These are phyloP conservation scores for Alca torda DNA, from an alignment of 2,797 vertebrate genomes.

Conservation along the genomic window DNA sequence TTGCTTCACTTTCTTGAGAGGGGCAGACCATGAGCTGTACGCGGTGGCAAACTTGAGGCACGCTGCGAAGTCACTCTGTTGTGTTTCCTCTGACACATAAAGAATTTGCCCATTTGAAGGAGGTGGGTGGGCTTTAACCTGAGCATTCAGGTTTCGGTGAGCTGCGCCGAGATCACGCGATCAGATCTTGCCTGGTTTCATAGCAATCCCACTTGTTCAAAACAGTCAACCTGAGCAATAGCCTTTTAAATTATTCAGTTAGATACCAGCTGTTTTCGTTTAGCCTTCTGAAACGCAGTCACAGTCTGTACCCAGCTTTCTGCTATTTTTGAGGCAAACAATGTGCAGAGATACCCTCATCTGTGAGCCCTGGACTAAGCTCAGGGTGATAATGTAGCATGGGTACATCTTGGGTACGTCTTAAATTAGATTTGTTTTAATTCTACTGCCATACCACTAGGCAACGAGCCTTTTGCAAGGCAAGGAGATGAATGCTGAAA, in stretches of 20 bases:
- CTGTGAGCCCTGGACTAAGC: background rate
- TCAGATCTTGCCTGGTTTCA: background rate
- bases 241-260: background rate
- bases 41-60: background rate
- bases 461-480: background rate
- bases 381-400: background rate
- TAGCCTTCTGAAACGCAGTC: background rate
- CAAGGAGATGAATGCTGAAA: background rate
- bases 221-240: background rate
- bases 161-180: background rate
- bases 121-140: background rate
- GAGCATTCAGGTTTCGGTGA: background rate
- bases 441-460: background rate
- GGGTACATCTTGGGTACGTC: background rate
- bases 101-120: background rate
- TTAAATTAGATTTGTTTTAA: background rate
- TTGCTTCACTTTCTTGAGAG: background rate
- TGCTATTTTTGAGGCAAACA: background rate
- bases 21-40: background rate
- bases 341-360: background rate
- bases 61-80: background rate
- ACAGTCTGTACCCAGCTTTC: background rate
- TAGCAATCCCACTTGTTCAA: background rate
- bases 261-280: background rate
- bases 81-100: background rate